Conservation (phyloP, 2,888 invertebrate species). For the Pristionchus mayeri region DNA sequence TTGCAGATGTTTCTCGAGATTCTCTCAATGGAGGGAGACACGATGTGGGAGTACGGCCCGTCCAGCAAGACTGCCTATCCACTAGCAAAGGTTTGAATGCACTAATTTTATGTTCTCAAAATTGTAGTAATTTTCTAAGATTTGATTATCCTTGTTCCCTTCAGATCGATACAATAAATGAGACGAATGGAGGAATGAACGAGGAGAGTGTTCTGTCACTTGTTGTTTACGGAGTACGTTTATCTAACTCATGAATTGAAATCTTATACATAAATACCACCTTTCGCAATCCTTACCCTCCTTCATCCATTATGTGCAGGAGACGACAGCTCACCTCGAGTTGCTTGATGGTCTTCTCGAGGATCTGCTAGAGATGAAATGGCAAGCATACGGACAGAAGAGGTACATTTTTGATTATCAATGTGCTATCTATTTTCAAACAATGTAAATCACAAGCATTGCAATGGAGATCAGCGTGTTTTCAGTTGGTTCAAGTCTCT, state of each 20-base stretch:
- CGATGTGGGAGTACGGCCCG: conserved; percentile 94
- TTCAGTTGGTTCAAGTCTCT: conserved; percentile 81
- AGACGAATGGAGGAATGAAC: conserved; percentile 91
- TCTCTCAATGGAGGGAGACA: conserved; percentile 93
- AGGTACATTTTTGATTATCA: conserved; percentile 76
- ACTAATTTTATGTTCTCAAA: background rate
- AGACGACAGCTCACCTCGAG: conserved; percentile 93
- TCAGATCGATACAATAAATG: conserved; percentile 92
- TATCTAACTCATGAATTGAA: background rate
- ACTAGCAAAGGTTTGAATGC: conserved; percentile 85
- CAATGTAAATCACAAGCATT: background rate
- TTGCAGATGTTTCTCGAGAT: conserved; percentile 92
- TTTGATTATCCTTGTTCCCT: background rate
- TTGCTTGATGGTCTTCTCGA: conserved; percentile 93
- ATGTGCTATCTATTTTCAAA: too few relatives aligned
- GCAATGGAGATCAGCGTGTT: background rate
- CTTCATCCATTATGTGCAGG: conserved; percentile 83
- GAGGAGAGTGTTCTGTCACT: conserved; percentile 94
- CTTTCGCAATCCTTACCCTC: too few relatives aligned
- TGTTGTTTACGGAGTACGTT: conserved; percentile 90
- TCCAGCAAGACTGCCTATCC: conserved; percentile 88
- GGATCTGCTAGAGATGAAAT: conserved; percentile 96
- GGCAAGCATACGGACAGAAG: conserved; percentile 93
- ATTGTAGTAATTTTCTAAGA: background rate
- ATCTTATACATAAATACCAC: too few relatives aligned